Evolutionary conservation across 2,797 vertebrate genomes (phyloP), one percentile per base, ranked within the genome.

Genomic region (Capromys pilorides): DNA sequence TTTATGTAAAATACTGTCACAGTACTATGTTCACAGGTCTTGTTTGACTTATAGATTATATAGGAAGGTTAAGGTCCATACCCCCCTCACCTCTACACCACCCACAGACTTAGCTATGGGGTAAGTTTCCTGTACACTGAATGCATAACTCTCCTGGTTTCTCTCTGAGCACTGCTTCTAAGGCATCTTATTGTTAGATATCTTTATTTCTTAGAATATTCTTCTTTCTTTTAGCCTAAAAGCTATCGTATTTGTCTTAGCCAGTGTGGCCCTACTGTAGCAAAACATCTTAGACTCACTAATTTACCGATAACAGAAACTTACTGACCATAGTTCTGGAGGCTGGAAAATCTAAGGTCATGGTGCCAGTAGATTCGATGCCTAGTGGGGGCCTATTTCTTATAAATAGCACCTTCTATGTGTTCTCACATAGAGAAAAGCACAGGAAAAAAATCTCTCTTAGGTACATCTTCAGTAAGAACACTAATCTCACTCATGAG

Each of bases 191-290:
- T 80, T 77, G 22, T 87, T 85, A 39, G 21, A 75, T 8, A 81
- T 51, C 19, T 69, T 67, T 77, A 54, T 28, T 95, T 85, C 78
- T 67, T 49, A 75, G 18, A 77, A 66, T 64, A 4, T 59, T 81
- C 41, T 84, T 88, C 18, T 51, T 71, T 22, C 21, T 92, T 90
- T 85, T 77, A 41, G 78, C 24, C 54, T 81, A 75, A 95, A 90
- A 41, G 90, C 18, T 87, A 73, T 16, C 8, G 24, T 62, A 14
- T 41, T 89, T 84, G 13, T 73, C 49, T 90, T 75, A 41, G 26
- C 51, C 21, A 21, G 0, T 75, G 28, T 49, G 26, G 71, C 39
- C 39, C 9, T 75, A 75, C 11, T 45, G 26, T 28, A 45, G 36
- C 8, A 75, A 75, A 41, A 75, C 45, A 45, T 45, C 39, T 75